These are phyloP conservation scores for Calameuta filiformis DNA, from an alignment of 2,888 invertebrate species.

Conservation along the genomic window DNA sequence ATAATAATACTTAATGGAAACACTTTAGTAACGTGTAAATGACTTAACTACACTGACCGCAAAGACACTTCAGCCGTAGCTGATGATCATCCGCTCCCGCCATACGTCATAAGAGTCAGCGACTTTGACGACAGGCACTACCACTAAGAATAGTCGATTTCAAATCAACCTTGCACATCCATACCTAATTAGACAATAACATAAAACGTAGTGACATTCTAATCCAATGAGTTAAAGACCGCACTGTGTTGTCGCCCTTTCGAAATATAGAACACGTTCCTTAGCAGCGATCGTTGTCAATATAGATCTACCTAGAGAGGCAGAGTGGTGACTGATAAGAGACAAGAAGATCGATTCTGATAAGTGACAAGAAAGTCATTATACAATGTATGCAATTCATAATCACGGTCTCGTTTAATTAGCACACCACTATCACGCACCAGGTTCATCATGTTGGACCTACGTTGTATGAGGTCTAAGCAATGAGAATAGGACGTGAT, in stretches of 20 bases:
- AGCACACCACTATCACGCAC: not conserved
- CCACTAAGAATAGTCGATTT: not conserved
- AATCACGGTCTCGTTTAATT: not conserved
- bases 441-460: not conserved
- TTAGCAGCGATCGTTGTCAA: not conserved
- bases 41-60: not conserved
- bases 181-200: not conserved
- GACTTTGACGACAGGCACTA: not conserved
- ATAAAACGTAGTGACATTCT: constrained; percentile 35
- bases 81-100: not conserved
- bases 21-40: constrained; percentile 8
- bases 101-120: not conserved
- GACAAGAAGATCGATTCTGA: not conserved
- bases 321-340: not conserved
- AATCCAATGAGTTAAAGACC: constrained; percentile 32
- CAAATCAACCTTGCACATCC: not conserved
- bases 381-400: not conserved
- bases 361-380: not conserved
- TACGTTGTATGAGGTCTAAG: not conserved
- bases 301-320: not conserved
- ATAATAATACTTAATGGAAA: constrained; percentile 34
- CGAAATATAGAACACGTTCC: not conserved
- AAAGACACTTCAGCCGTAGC: not conserved
- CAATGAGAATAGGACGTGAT: constrained; percentile 13
- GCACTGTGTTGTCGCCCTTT: not conserved